Evolutionary conservation across 2,113 vertebrate genomes (phyloP).

Genomic region (Corythornis cristatus): DNA sequence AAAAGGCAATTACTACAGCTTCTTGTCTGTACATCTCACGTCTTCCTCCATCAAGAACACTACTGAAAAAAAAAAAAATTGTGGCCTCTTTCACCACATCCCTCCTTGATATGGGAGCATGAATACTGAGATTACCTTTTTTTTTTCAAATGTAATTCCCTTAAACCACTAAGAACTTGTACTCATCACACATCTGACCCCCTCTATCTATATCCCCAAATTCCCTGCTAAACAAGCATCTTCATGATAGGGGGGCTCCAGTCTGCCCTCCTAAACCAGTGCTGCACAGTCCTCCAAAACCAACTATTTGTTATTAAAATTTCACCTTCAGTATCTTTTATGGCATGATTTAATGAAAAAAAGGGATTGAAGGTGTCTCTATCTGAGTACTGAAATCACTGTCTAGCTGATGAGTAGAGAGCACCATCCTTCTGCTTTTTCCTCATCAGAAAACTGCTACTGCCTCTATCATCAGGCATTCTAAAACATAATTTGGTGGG

Average conservation of each 20-base stretch:
- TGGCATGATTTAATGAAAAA: not conserved
- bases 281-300: not conserved
- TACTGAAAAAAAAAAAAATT: not conserved
- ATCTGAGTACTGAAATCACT: not conserved
- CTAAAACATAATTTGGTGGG: not conserved
- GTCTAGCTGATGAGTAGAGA: not conserved
- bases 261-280: not conserved
- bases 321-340: not conserved
- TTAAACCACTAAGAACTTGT: not conserved
- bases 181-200: not conserved
- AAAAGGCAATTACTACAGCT: not conserved
- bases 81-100: not conserved
- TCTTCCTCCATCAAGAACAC: not conserved
- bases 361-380: rapidly evolving
- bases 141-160: not conserved
- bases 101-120: not conserved
- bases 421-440: not conserved
- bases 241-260: rapidly evolving
- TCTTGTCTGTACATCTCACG: not conserved
- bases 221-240: not conserved
- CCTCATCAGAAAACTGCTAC: not conserved
- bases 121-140: not conserved
- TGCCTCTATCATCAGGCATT: not conserved
- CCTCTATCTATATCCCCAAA: not conserved
- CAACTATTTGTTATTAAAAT: not conserved